Evolutionary conservation across 2,888 invertebrate species (phyloP).

Genomic region (Willowsia nigromaculata): DNA sequence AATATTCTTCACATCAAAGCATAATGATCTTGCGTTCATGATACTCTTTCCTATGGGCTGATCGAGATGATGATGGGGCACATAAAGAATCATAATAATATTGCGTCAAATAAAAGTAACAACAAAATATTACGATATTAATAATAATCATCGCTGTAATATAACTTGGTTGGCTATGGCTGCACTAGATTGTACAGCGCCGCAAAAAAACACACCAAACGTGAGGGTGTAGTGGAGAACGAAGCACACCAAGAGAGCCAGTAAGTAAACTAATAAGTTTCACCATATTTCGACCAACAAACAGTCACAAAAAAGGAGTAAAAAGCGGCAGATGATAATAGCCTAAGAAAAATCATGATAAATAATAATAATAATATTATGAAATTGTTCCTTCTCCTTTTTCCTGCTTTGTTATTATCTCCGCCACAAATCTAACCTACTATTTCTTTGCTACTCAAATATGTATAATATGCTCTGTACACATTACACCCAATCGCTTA

Average conservation of each 20-base stretch:
- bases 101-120: constrained; percentile 23
- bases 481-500: background rate
- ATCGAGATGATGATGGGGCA: background rate
- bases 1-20: background rate
- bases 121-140: constrained; percentile 16
- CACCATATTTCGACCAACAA: background rate
- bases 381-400: constrained; percentile 71
- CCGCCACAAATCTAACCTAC: constrained; percentile 66
- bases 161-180: constrained; percentile 1
- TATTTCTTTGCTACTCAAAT: background rate
- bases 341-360: constrained; percentile 65
- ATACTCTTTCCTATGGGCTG: background rate
- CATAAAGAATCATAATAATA: background rate
- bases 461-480: background rate
- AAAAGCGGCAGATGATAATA: constrained; percentile 68
- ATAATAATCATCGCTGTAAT: background rate
- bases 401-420: constrained; percentile 73
- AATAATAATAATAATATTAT: constrained; percentile 69
- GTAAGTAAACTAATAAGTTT: constrained; percentile 26
- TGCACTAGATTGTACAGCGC: constrained; percentile 18
- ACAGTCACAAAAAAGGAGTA: constrained; percentile 20
- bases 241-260: background rate
- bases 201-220: constrained; percentile 14
- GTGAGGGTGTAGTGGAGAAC: constrained; percentile 14
- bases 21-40: constrained; percentile 16